These are phyloP conservation scores for Lerema accius DNA, from an alignment of 1,140 invertebrate species.

Conservation along the genomic window DNA sequence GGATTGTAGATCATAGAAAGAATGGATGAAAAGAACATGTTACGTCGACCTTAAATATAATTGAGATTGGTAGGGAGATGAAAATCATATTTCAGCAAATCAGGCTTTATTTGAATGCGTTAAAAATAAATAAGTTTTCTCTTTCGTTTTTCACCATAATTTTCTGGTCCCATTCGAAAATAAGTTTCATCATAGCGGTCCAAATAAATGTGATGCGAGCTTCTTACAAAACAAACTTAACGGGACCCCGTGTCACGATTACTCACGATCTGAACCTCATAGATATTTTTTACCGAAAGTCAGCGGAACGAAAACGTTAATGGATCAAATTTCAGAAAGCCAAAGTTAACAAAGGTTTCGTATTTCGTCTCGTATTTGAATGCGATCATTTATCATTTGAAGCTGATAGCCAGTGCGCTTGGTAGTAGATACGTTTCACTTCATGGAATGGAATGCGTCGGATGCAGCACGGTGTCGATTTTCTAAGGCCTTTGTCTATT, in stretches of 20 bases:
- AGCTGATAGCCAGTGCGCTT: conserved; percentile 14
- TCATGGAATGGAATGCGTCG: conserved; percentile 11
- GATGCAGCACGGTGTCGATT: background rate
- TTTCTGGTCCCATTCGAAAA: background rate
- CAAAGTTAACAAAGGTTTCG: conserved; percentile 18
- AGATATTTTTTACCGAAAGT: background rate
- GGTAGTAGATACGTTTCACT: conserved; percentile 1
- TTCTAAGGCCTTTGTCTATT: conserved; percentile 2
- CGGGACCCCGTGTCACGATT: background rate
- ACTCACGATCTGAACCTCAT: background rate
- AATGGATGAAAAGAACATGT: no score
- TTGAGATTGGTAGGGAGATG: no score
- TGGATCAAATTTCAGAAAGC: conserved; percentile 1
- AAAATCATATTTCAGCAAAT: no score
- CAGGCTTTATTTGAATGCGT: no score
- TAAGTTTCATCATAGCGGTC: background rate
- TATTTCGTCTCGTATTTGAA: conserved; percentile 10
- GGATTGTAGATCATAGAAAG: no score
- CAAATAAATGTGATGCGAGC: background rate
- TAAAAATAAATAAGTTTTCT: no score
- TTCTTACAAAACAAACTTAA: background rate
- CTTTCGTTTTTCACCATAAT: background rate
- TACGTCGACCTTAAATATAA: no score
- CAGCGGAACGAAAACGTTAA: background rate
- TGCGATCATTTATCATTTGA: conserved; percentile 17